These are phyloP conservation scores for Zeus faber DNA, from an alignment of 2,113 vertebrate genomes.

Conservation along the genomic window DNA sequence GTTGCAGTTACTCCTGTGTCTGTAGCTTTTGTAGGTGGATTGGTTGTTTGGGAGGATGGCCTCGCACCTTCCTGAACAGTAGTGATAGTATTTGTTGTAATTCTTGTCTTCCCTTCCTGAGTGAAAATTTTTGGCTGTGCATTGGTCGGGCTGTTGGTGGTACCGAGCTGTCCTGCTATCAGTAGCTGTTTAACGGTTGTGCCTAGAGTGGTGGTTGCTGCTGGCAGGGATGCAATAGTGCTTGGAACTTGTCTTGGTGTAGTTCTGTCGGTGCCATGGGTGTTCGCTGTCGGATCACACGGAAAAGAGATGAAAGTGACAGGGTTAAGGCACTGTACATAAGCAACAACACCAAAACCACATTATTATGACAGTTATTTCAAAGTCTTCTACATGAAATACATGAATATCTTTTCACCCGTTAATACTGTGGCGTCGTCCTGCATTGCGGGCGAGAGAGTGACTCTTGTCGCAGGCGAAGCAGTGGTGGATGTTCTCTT, in stretches of 20 bases:
- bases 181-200: conserved; percentile 12
- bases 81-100: conserved; percentile 1
- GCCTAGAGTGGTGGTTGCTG: not conserved
- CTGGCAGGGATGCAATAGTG: conserved; percentile 15
- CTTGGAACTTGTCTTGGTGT: conserved; percentile 18
- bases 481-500: conserved; percentile 11
- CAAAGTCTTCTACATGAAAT: not conserved
- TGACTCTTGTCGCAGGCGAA: conserved; percentile 20
- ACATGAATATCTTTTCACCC: conserved; percentile 52
- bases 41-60: conserved; percentile 13
- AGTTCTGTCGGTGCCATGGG: conserved; percentile 16
- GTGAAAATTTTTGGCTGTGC: conserved; percentile 16
- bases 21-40: conserved; percentile 26
- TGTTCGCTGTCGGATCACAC: not conserved
- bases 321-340: not conserved
- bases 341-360: not conserved
- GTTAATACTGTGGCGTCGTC: conserved; percentile 22
- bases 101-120: conserved; percentile 24
- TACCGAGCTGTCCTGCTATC: conserved; percentile 5
- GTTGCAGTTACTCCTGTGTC: conserved; percentile 22
- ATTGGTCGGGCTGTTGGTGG: conserved; percentile 15
- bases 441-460: conserved; percentile 20
- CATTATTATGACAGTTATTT: not conserved
- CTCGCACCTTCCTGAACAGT: conserved; percentile 15
- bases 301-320: conserved; percentile 11